phyloP scores from a whole-genome alignment of 2,113 vertebrate genomes.

The Dermatemys mawii region DNA sequence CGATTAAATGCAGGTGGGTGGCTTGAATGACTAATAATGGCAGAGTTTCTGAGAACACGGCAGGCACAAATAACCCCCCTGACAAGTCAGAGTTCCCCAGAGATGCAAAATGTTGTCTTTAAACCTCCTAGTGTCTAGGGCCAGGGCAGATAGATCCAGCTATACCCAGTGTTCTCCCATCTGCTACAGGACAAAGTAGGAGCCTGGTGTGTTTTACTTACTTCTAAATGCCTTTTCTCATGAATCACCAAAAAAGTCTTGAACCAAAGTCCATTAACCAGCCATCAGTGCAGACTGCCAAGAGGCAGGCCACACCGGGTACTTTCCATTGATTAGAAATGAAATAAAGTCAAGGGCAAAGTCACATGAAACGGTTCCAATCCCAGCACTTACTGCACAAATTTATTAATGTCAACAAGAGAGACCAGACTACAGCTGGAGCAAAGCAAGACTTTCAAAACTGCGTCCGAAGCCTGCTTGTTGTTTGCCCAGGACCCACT shows the following conservation, averaged over 20 bases:
- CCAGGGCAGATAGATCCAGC: neutral
- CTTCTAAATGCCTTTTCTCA: neutral
- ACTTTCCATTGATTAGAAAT: neutral
- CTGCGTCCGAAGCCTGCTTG: too few relatives aligned
- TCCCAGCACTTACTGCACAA: too few relatives aligned
- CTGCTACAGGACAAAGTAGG: neutral
- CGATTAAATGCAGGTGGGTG: neutral
- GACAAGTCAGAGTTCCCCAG: neutral
- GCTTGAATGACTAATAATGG: neutral
- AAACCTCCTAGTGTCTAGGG: neutral
- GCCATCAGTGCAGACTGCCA: neutral
- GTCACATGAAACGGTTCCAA: neutral
- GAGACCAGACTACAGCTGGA: neutral
- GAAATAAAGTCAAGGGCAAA: neutral
- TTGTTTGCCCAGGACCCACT: too few relatives aligned
- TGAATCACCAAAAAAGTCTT: too few relatives aligned
- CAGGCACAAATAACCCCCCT: neutral
- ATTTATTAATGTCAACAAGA: neutral
- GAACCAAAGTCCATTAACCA: neutral
- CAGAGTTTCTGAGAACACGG: neutral
- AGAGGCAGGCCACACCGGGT: rapidly evolving
- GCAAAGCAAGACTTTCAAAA: neutral
- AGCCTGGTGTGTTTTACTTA: neutral
- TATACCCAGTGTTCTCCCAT: neutral
- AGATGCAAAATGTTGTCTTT: neutral